Percentiles rank a stretch among this genome's conserved stretches.
Evolutionary conservation across 1,140 invertebrate species (phyloP).

Genomic region (Lamellibrachia luymesi): DNA sequence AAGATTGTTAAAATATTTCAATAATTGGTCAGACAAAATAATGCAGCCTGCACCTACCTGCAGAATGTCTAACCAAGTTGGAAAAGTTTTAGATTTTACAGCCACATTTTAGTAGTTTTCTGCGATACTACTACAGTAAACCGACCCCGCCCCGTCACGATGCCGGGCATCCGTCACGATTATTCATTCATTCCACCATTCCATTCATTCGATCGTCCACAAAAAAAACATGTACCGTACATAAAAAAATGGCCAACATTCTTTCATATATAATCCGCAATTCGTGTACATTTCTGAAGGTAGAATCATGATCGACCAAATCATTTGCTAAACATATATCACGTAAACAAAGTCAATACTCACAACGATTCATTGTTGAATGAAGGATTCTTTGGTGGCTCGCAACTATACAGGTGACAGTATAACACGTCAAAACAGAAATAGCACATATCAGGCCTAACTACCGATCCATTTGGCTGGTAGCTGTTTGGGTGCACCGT

Average conservation of each 20-base stretch:
- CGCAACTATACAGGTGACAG: conserved; percentile 86
- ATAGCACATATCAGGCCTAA: conserved; percentile 93
- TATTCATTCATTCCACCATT: neutral
- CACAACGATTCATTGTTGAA: conserved; percentile 95
- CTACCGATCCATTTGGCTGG: conserved; percentile 62
- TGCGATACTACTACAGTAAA: neutral
- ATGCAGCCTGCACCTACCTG: neutral
- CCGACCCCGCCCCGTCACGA: no score
- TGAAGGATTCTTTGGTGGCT: conserved; percentile 80
- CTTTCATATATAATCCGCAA: neutral
- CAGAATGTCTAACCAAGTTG: neutral
- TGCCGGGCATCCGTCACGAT: neutral
- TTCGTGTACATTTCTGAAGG: neutral
- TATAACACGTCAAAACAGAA: conserved; percentile 98
- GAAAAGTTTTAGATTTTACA: neutral
- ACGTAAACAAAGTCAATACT: conserved; percentile 54
- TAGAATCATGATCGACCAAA: neutral
- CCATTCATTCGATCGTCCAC: neutral
- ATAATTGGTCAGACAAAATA: neutral
- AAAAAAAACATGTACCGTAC: neutral
- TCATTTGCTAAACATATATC: neutral
- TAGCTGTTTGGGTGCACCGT: conserved; percentile 62
- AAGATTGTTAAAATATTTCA: no score
- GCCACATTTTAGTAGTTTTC: neutral
- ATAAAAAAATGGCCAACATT: neutral